These are phyloP conservation scores for Orchesella flavescens DNA, from an alignment of 2,888 invertebrate species.

Conservation along the genomic window DNA sequence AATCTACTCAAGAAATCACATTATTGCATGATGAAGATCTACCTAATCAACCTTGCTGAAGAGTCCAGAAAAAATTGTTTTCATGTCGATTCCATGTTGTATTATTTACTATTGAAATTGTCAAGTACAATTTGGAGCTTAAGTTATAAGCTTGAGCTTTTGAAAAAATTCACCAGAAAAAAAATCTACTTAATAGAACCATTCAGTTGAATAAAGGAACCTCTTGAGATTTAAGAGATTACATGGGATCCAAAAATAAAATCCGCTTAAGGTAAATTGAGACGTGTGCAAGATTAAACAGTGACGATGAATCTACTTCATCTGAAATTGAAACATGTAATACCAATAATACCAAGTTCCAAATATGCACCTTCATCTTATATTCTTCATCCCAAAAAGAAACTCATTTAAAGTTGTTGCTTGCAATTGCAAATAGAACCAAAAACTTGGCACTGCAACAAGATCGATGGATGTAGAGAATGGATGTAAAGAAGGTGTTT, in stretches of 20 bases:
- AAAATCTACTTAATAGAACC: not conserved
- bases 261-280: conserved; percentile 59
- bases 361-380: conserved; percentile 15
- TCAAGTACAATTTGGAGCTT: too few relatives aligned
- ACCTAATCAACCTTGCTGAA: conserved; percentile 56
- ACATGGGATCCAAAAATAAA: conserved; percentile 43
- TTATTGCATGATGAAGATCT: conserved; percentile 23
- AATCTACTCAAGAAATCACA: conserved; percentile 41
- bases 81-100: conserved; percentile 13
- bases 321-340: conserved; percentile 31
- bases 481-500: conserved; percentile 18
- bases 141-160: not conserved
- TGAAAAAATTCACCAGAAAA: too few relatives aligned
- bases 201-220: not conserved
- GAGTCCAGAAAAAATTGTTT: conserved; percentile 40
- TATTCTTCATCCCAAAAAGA: not conserved
- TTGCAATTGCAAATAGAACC: not conserved
- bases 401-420: not conserved
- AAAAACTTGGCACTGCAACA: conserved; percentile 14
- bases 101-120: too few relatives aligned
- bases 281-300: conserved; percentile 53
- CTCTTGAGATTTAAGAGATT: conserved; percentile 1
- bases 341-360: not conserved
- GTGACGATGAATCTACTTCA: conserved; percentile 22
- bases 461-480: not conserved